Evolutionary conservation across 2,888 invertebrate species (phyloP).

Genomic region (Alsophila aescularia): DNA sequence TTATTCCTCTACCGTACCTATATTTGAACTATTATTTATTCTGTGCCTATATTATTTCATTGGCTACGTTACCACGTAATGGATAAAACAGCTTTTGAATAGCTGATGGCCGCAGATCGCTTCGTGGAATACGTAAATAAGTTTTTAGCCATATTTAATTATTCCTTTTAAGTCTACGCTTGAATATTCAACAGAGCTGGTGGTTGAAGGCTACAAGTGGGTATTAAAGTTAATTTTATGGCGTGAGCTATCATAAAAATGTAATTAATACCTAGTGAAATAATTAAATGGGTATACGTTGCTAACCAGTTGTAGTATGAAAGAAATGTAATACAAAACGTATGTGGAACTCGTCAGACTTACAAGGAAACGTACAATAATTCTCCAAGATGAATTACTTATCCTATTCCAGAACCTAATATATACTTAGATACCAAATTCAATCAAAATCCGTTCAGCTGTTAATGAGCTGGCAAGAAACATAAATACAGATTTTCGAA

Average conservation of each 20-base stretch:
- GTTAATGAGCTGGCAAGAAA: no score
- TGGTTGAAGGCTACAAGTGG: slow-evolving; percentile 42
- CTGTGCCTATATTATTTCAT: no score
- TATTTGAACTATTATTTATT: slow-evolving; percentile 20
- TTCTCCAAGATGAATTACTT: no score
- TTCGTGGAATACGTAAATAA: slow-evolving; percentile 73
- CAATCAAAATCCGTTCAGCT: no score
- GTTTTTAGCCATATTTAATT: slow-evolving; percentile 78
- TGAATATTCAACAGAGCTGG: slow-evolving; percentile 72
- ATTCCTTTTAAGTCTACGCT: slow-evolving; percentile 65
- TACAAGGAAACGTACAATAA: no score
- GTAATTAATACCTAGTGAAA: not conserved
- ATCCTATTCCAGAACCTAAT: no score
- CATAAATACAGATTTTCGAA: no score
- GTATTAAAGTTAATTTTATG: slow-evolving; percentile 45
- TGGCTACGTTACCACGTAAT: no score
- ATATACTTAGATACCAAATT: no score
- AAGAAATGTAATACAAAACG: no score
- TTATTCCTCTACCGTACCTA: not conserved
- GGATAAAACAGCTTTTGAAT: slow-evolving; percentile 72
- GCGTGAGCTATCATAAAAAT: slow-evolving; percentile 36
- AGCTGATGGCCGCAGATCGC: slow-evolving; percentile 63
- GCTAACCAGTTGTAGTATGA: no score
- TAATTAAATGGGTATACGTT: not conserved
- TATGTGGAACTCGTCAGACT: no score